Evolutionary conservation across 2,888 invertebrate species (phyloP).

Genomic region (Epinotia ramella): DNA sequence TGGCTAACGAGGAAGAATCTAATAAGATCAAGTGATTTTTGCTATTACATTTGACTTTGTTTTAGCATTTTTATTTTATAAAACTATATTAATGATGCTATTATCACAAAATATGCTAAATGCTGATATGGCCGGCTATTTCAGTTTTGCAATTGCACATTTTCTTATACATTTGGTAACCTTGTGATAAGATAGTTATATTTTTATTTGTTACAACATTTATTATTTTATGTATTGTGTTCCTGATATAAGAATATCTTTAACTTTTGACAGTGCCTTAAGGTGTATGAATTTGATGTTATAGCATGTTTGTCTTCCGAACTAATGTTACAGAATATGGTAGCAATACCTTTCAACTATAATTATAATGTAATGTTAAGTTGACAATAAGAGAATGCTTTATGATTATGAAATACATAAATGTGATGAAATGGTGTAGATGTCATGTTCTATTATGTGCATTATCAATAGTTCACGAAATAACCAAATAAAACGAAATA

Average conservation of each 20-base stretch:
- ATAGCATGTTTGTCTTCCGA: constrained; percentile 19
- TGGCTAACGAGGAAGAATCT: constrained; percentile 60
- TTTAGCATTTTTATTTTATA: constrained; percentile 40
- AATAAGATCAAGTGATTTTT: constrained; percentile 52
- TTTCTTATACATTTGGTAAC: constrained; percentile 36
- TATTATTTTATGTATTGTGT: constrained; percentile 48
- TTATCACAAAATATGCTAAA: constrained; percentile 20
- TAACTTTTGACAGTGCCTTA: constrained; percentile 48
- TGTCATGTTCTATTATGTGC: not conserved
- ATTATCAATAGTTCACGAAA: not conserved
- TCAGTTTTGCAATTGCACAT: constrained; percentile 37
- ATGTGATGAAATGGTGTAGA: constrained; percentile 8
- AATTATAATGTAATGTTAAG: constrained; percentile 23
- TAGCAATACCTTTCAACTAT: constrained; percentile 15
- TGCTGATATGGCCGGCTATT: constrained; percentile 39
- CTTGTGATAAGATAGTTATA: constrained; percentile 48
- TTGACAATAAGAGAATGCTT: constrained; percentile 29
- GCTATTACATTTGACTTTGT: constrained; percentile 26
- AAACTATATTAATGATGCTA: constrained; percentile 27
- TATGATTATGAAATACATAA: constrained; percentile 34
- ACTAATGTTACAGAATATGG: constrained; percentile 14
- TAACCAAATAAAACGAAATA: not conserved
- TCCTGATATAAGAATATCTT: constrained; percentile 46
- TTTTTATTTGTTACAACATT: constrained; percentile 50
- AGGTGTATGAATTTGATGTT: constrained; percentile 48